Base-by-base conservation (phyloP, 2,113 vertebrate species). In the Grammomys surdaster region DNA sequence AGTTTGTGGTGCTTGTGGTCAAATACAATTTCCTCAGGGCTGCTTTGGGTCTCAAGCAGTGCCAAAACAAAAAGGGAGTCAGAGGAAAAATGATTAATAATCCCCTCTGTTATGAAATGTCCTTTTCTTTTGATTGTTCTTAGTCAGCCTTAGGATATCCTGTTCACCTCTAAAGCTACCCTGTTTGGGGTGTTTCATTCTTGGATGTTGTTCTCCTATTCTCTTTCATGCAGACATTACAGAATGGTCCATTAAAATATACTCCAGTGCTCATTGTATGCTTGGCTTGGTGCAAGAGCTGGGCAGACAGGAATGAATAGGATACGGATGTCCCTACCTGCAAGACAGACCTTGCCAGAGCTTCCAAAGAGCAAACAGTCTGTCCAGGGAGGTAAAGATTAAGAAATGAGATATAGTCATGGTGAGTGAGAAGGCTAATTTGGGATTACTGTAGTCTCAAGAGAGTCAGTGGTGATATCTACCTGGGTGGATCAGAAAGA, bases 81-180 rank as follows among this genome's bases (percentile, higher is more conserved):
- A 54, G 75, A 63, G 89, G 84, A 72, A 94, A 96, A 94, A 95
- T 93, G 80, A 94, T 96, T 94, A 97, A 93, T 90, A 90, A 77
- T 95, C 93, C 93, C 93, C 82, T 63, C 84, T 93, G 92, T 95
- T 96, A 92, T 92, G 75, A 92, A 97, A 97, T 94, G n/a, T 84
- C 84, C 13, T 89, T 91, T 88, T 48, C n/a, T 43, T 58, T 95
- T n/a, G 46, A 56, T 88, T 94, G 88, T 54, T 96, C 48, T 72
- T 93, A 86, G 60, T 80, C 67, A 93, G 51, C 3, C 58, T 91
- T 54, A 81, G 94, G 40, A 10, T 73, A 88, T 67, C n/a, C 54
- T 80, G 73, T 92, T 81, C 28, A 85, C 19, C 46, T 88, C 13
- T 93, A 77, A 96, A 90, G 80, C 87, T 70, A 89, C 76, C 46